Percentiles rank a stretch among this genome's conserved stretches.
These are phyloP conservation scores for Achlya flavicornis DNA, from an alignment of 2,888 invertebrate genomes.

Conservation along the genomic window DNA sequence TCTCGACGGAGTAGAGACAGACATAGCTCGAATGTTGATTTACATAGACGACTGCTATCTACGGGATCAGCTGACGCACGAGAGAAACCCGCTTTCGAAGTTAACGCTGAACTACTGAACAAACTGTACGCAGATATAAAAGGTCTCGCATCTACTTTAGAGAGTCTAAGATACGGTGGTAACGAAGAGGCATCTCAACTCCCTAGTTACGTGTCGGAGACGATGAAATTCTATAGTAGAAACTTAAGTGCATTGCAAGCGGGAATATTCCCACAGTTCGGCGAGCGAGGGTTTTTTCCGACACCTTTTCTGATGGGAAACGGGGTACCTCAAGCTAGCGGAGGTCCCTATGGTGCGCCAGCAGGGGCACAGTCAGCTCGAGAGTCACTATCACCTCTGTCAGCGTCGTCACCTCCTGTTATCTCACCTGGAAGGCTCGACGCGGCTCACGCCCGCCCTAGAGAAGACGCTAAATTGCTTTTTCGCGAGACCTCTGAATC, in stretches of 20 bases:
- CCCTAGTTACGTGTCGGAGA: conserved; percentile 77
- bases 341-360: conserved; percentile 69
- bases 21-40: conserved; percentile 84
- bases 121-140: conserved; percentile 91
- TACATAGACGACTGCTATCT: conserved; percentile 79
- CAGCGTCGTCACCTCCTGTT: conserved; percentile 78
- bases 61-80: conserved; percentile 79
- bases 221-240: conserved; percentile 80
- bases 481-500: conserved; percentile 81
- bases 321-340: conserved; percentile 58
- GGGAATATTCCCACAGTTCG: conserved; percentile 72
- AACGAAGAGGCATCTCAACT: conserved; percentile 72
- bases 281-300: conserved; percentile 74
- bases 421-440: conserved; percentile 76
- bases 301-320: conserved; percentile 74
- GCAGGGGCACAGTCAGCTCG: conserved; percentile 71
- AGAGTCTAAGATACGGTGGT: conserved; percentile 85
- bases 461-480: conserved; percentile 79
- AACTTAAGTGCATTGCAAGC: conserved; percentile 74
- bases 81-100: conserved; percentile 83
- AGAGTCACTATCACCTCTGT: conserved; percentile 77
- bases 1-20: conserved; percentile 88
- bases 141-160: conserved; percentile 83
- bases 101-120: conserved; percentile 92
- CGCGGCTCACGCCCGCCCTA: conserved; percentile 71